Evolutionary conservation across 1,140 invertebrate genomes (phyloP).

Genomic region (Thaumatotibia leucotreta): DNA sequence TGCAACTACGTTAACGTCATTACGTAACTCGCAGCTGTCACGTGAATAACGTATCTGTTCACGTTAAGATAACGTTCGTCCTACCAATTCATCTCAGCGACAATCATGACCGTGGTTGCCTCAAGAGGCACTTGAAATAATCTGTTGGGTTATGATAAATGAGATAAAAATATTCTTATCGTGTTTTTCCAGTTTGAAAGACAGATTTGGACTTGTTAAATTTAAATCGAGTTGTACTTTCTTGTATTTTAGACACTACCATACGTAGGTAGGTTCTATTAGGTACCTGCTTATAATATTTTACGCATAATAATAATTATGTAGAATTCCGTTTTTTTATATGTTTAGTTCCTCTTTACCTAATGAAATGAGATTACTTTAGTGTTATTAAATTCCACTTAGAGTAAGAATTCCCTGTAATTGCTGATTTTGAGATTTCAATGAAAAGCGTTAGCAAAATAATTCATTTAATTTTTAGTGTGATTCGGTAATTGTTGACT

Average conservation of each 20-base stretch:
- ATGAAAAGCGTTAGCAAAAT: not conserved
- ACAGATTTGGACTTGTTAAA: too few relatives aligned
- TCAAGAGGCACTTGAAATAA: slow-evolving; percentile 4
- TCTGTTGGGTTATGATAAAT: not conserved
- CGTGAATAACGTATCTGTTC: not conserved
- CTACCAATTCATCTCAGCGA: not conserved
- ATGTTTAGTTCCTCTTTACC: too few relatives aligned
- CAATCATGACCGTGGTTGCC: not conserved
- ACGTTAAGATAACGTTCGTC: not conserved
- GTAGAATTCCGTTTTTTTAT: too few relatives aligned
- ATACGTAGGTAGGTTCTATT: too few relatives aligned
- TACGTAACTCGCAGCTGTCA: not conserved
- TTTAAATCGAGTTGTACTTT: not conserved
- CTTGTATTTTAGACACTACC: too few relatives aligned
- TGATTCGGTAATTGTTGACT: not conserved
- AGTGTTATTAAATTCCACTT: too few relatives aligned
- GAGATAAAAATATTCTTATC: not conserved
- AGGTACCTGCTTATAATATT: too few relatives aligned
- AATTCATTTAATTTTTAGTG: not conserved
- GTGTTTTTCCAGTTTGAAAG: not conserved
- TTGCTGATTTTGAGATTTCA: too few relatives aligned
- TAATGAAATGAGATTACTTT: too few relatives aligned
- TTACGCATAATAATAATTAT: too few relatives aligned
- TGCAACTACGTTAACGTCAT: not conserved
- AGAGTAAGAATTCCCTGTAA: too few relatives aligned